Evolutionary conservation across 2,797 vertebrate genomes (phyloP), one percentile per base, ranked within the genome.

Genomic region (Gephyroberyx darwinii): DNA sequence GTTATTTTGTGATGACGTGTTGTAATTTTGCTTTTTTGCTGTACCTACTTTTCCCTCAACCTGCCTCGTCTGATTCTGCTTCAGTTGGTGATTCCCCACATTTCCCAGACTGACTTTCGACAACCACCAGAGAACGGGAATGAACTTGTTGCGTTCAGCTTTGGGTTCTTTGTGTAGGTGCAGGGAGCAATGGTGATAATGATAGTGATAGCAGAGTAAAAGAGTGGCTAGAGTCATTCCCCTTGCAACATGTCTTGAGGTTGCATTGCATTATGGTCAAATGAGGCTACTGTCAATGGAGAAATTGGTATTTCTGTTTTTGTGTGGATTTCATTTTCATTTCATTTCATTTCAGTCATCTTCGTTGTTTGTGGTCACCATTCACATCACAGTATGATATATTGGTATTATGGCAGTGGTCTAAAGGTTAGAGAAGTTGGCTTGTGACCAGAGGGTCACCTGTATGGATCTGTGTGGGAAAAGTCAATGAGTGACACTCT

Each of bases 391-490:
- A 41, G 5, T 53, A 66, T 31, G 45, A 22, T 43, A 55, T 19
- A 43, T 71, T 20, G 37, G 14, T 54, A 10, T 19, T 51, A 48
- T 20, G 61, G 19, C 45, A 45, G 72, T 61, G 39, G 67, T 71
- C 52, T 48, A 7, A 48, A 64, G 71, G 68, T 60, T 31, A 62
- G 37, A 39, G 45, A 16, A 62, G 17, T 19, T 56, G 47, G 37
- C 45, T 57, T 13, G 26, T 68, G 2, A 1, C 14, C 16, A 20
- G 51, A 53, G 20, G 9, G 51, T 30, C 22, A 8, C 16, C 14
- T 7, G 9, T 55, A 33, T 55, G 53, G 12, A 31, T 54, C 41
- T 76, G 22, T 2, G 33, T 59, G 30, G 45, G 69, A 56, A 65
- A 66, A 68, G 45, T 26, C 51, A 66, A 45, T 55, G 0, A 35